Evolutionary conservation across 2,113 vertebrate species (phyloP).

Genomic region (Psilopogon haemacephalus): DNA sequence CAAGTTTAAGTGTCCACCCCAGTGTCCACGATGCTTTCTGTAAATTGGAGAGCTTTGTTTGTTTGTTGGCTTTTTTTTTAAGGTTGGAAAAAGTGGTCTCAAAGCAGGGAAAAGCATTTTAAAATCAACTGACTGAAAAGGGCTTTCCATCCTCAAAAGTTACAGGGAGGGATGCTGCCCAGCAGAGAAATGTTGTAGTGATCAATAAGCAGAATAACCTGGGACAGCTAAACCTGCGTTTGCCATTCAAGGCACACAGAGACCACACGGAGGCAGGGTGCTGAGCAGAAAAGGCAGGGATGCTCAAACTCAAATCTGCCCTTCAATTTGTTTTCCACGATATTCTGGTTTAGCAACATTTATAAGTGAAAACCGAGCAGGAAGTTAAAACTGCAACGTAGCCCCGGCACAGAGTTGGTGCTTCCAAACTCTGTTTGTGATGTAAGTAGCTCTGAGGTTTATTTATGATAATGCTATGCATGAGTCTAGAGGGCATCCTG

Average conservation of each 20-base stretch:
- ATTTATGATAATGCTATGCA: conserved; percentile 47
- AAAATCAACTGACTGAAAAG: background rate
- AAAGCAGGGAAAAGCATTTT: background rate
- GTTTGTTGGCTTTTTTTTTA: background rate
- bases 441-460: background rate
- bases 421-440: background rate
- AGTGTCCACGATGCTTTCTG: background rate
- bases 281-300: background rate
- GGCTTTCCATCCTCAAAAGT: background rate
- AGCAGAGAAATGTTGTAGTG: background rate
- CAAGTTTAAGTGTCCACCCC: background rate
- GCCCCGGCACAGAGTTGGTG: background rate
- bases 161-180: background rate
- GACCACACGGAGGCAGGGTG: accelerated
- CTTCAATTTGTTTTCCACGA: background rate
- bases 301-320: background rate
- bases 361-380: background rate
- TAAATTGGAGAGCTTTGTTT: background rate
- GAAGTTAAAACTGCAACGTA: background rate
- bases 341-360: background rate
- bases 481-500: conserved; percentile 45
- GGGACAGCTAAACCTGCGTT: background rate
- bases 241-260: background rate
- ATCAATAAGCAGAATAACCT: background rate
- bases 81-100: background rate